Percentiles rank a stretch among this genome's conserved stretches.
Conservation (phyloP, 2,888 invertebrate genomes). For the Patella pellucida region DNA sequence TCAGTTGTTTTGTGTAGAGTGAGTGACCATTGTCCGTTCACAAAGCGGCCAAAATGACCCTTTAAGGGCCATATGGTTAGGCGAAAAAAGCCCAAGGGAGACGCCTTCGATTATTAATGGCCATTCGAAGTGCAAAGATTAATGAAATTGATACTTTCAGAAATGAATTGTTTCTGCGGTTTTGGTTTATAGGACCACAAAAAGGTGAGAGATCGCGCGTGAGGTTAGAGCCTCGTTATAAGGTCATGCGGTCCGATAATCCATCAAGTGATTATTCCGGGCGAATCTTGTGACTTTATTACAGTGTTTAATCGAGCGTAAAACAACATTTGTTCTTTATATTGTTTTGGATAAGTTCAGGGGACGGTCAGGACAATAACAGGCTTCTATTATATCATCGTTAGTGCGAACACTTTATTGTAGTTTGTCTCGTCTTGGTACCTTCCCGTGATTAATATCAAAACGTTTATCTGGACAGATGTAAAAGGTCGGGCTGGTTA, state of each 20-base stretch:
- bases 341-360: not conserved
- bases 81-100: not conserved
- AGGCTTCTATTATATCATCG: not conserved
- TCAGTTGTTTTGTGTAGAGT: not conserved
- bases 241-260: not conserved
- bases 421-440: not conserved
- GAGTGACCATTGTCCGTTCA: slow-evolving; percentile 5
- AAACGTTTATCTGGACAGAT: not conserved
- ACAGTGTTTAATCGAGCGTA: not conserved
- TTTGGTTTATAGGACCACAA: not conserved
- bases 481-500: not conserved
- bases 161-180: slow-evolving; percentile 1
- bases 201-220: not conserved
- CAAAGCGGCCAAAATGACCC: slow-evolving; percentile 2
- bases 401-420: not conserved
- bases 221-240: not conserved
- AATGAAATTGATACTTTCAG: not conserved
- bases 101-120: not conserved
- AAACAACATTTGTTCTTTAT: not conserved
- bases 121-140: not conserved
- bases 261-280: not conserved
- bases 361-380: not conserved
- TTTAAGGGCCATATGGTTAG: slow-evolving; percentile 6
- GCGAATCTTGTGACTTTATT: slow-evolving; percentile 1
- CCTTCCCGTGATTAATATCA: not conserved